These are phyloP conservation scores for Charadrius vociferus DNA, from an alignment of 2,113 vertebrate genomes.

Conservation along the genomic window DNA sequence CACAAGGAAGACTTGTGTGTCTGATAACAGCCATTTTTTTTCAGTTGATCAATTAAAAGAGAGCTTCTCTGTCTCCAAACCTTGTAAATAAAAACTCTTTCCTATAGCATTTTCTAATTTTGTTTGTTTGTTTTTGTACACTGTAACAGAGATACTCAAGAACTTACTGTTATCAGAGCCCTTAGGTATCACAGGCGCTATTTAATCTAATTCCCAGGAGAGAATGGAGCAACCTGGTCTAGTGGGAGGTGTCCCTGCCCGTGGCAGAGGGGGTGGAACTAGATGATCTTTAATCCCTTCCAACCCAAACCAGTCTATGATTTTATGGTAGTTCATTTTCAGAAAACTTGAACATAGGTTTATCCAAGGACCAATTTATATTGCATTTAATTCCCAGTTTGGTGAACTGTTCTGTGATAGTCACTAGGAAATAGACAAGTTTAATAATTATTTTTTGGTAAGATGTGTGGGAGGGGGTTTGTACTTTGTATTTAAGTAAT, in stretches of 20 bases:
- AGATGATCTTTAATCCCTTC: too few species aligned
- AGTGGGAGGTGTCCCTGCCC: too few species aligned
- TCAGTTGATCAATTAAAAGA: background rate
- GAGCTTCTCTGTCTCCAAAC: background rate
- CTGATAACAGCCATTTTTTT: background rate
- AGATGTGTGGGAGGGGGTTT: background rate
- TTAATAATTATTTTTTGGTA: background rate
- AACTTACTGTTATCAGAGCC: background rate
- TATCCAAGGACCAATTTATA: background rate
- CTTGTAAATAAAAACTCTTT: background rate
- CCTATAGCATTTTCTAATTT: background rate
- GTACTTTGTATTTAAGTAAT: background rate
- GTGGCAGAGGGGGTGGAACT: too few species aligned
- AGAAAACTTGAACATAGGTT: background rate
- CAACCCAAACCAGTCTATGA: too few species aligned
- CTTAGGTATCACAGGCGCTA: background rate
- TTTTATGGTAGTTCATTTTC: background rate
- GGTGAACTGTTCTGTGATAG: background rate
- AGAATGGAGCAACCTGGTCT: background rate
- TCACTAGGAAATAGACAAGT: background rate
- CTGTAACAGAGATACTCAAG: background rate
- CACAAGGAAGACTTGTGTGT: background rate
- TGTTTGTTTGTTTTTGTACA: background rate
- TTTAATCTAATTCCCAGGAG: background rate
- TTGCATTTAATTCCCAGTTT: background rate